Evolutionary conservation across 2,888 invertebrate genomes (phyloP), one percentile per base, ranked within the genome.

Genomic region (Chaetoderma sp.): DNA sequence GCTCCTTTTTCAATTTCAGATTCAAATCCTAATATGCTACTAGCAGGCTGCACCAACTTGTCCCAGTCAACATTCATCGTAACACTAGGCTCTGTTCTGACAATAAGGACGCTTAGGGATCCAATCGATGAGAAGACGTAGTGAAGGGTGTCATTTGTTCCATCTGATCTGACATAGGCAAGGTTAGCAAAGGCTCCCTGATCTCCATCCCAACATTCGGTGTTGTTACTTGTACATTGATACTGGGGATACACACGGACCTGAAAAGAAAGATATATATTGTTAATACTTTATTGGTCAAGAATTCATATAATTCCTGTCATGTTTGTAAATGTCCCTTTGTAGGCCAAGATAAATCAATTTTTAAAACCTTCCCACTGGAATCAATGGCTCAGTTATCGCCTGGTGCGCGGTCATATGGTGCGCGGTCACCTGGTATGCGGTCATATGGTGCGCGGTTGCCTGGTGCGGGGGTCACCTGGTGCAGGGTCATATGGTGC

Each of bases 121-220:
- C 89, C 88, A 2, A 89, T 88, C 74, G 92, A 91, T 83, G 91
- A 91, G 90, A 92, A 91, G 52, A 92, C 72, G 79, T 91, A 91
- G 78, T 92, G 92, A 0, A 92, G 81, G 0, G 89, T 89, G 81
- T 92, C 91, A 50, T 88, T 83, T 1, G 83, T 66, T 0, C 91
- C 90, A 25, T 87, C 88, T 0, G 91, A 91, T 77, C 86, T 85
- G 8, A 90, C 84, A 76, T 92, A 73, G 2, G 75, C 70, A 2
- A 79, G 39, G 54, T 74, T 77, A 23, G 65, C 54, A 28, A 61
- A 63, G 10, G 36, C 61, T 36, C 44, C 50, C 42, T 72, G 72
- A n/a, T 28, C 28, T 2, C 67, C 56, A 6, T 18, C 28, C 32
- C 36, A 28, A 44, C 62, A 63, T 54, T 50, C 62, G 18, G 44